These are phyloP conservation scores for Anoplopoma fimbria DNA, from an alignment of 2,113 vertebrate species.

Conservation along the genomic window DNA sequence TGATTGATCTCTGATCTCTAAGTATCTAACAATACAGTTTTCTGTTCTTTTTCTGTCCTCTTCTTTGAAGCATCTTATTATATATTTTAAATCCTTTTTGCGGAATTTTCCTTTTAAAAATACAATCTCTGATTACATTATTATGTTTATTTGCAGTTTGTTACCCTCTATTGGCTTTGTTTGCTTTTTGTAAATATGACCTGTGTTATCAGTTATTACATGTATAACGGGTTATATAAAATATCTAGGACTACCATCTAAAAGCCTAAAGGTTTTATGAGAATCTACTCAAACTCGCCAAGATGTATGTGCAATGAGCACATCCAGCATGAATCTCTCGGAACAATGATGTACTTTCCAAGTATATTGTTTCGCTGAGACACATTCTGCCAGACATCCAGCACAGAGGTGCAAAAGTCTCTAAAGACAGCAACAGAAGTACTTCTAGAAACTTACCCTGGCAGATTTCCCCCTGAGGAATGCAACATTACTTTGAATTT, in stretches of 20 bases:
- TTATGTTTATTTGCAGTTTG: background rate
- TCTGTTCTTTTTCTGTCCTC: background rate
- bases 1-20: background rate
- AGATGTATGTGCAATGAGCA: slow-evolving; percentile 7
- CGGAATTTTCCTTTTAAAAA: background rate
- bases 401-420: slow-evolving; percentile 14
- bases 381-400: slow-evolving; percentile 18
- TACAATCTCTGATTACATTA: background rate
- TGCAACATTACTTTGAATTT: slow-evolving; percentile 14
- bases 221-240: background rate
- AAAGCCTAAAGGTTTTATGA: background rate
- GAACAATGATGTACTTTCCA: background rate
- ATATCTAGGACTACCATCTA: background rate
- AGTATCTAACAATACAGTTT: background rate
- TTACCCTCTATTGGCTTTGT: background rate
- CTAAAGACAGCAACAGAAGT: slow-evolving; percentile 9
- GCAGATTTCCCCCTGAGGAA: slow-evolving; percentile 22
- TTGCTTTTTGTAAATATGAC: background rate
- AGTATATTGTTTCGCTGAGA: slow-evolving; percentile 6
- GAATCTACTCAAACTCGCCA: background rate
- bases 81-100: background rate
- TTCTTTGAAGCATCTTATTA: background rate
- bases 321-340: background rate
- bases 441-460: slow-evolving; percentile 11
- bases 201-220: background rate